These are phyloP conservation scores for Lamprotornis superbus DNA, from an alignment of 2,113 vertebrate genomes.

Conservation along the genomic window DNA sequence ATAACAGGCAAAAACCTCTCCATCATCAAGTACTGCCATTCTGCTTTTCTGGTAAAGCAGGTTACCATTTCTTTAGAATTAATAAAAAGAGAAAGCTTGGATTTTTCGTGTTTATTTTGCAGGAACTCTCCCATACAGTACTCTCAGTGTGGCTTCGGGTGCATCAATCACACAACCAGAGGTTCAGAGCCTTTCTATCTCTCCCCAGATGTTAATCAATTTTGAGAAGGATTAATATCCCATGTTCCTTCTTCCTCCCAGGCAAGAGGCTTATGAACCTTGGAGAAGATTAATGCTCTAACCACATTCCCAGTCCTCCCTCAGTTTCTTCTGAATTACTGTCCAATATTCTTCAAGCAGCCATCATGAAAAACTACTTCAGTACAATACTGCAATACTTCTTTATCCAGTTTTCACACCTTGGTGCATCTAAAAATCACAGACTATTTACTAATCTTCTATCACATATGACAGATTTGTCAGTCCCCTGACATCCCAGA, in stretches of 20 bases:
- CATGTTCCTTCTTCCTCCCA: not conserved
- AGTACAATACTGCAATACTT: not conserved
- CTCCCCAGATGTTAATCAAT: not conserved
- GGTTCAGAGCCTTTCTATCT: not conserved
- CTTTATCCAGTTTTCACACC: not conserved
- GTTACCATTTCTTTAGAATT: not conserved
- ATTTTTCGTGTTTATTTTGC: not conserved
- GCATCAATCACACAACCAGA: not conserved
- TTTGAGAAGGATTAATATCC: constrained; percentile 21
- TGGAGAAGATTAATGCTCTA: not conserved
- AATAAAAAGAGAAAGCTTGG: not conserved
- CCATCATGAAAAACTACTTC: not conserved
- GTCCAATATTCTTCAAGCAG: not conserved
- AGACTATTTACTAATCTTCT: not conserved
- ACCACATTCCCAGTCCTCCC: not conserved
- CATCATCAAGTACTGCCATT: not conserved
- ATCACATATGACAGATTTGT: not conserved
- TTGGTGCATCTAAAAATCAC: not conserved
- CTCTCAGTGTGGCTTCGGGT: not conserved
- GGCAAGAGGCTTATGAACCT: not conserved
- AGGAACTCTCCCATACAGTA: not conserved
- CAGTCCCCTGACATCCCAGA: not conserved
- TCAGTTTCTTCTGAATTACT: not conserved
- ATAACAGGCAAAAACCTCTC: not conserved
- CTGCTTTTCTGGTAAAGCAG: not conserved